Percentiles rank a stretch among this genome's conserved stretches.
phyloP scores from a whole-genome alignment of 2,888 invertebrate genomes.

The Cenopis cana region DNA sequence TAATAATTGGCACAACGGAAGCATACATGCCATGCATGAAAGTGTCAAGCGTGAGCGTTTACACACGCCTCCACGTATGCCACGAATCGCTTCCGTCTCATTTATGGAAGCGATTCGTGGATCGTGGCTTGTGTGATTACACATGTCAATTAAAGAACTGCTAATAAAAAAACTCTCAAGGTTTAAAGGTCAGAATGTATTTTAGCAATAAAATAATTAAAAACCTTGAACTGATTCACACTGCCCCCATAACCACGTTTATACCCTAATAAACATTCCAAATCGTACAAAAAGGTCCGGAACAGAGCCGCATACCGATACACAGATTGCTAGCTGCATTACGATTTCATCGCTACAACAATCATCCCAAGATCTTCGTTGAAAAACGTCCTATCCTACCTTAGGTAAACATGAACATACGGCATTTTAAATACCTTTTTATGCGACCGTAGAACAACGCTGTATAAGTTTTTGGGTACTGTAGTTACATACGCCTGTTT shows the following conservation, averaged over 20 bases:
- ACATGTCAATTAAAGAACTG: no score
- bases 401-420: background rate
- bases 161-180: background rate
- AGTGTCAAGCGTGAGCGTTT: background rate
- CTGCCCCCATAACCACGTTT: background rate
- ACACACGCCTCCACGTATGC: background rate
- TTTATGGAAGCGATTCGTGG: no score
- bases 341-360: slow-evolving; percentile 67
- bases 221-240: slow-evolving; percentile 6
- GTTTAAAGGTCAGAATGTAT: background rate
- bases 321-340: slow-evolving; percentile 54
- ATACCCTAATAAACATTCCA: slow-evolving; percentile 10
- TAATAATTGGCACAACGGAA: no score
- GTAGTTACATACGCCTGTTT: slow-evolving; percentile 5
- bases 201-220: background rate
- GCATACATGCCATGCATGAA: no score
- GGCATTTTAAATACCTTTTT: background rate
- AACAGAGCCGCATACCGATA: slow-evolving; percentile 45
- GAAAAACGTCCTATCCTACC: background rate
- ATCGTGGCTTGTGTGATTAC: no score
- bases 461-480: background rate
- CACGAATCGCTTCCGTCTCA: no score
- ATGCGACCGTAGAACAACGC: background rate
- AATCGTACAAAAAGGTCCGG: slow-evolving; percentile 43
- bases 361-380: slow-evolving; percentile 55